These are phyloP conservation scores for Zaprionus capensis DNA, from an alignment of 1,140 invertebrate genomes.

Conservation along the genomic window DNA sequence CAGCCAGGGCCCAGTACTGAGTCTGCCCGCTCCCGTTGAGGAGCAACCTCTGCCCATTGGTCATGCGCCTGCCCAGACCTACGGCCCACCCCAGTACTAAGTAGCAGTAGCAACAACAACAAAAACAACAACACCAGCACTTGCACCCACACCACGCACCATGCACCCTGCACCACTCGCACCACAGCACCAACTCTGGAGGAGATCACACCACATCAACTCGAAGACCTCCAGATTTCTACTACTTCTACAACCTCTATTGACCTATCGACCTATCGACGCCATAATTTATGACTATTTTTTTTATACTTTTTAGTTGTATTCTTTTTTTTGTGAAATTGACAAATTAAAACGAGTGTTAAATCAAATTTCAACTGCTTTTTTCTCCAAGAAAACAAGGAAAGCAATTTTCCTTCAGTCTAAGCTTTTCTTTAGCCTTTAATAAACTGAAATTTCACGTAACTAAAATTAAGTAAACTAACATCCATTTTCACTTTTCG, in stretches of 20 bases:
- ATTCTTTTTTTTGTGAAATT: conserved; percentile 36
- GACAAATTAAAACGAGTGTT: conserved; percentile 44
- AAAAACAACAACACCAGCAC: conserved; percentile 11
- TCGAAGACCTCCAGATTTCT: conserved; percentile 43
- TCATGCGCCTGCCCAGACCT: conserved; percentile 69
- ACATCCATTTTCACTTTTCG: not conserved
- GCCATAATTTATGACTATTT: conserved; percentile 52
- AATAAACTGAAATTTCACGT: not conserved
- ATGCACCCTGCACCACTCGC: conserved; percentile 11
- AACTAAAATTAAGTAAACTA: not conserved
- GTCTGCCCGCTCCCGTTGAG: conserved; percentile 53
- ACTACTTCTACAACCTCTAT: conserved; percentile 43
- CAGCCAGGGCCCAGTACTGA: conserved; percentile 42
- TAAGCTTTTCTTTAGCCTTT: not conserved
- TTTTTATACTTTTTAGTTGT: conserved; percentile 44
- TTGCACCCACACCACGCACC: conserved; percentile 18
- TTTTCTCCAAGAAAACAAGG: not conserved
- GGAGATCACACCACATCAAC: conserved; percentile 7
- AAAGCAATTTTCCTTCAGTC: not conserved
- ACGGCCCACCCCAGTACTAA: conserved; percentile 69
- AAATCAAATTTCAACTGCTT: conserved; percentile 15
- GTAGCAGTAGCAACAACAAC: conserved; percentile 10
- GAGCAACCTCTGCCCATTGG: conserved; percentile 58
- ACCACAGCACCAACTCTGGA: conserved; percentile 14
- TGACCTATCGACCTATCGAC: conserved; percentile 20